phyloP scores from a whole-genome alignment of 2,888 invertebrate genomes.

The Tachystola acroxantha region DNA sequence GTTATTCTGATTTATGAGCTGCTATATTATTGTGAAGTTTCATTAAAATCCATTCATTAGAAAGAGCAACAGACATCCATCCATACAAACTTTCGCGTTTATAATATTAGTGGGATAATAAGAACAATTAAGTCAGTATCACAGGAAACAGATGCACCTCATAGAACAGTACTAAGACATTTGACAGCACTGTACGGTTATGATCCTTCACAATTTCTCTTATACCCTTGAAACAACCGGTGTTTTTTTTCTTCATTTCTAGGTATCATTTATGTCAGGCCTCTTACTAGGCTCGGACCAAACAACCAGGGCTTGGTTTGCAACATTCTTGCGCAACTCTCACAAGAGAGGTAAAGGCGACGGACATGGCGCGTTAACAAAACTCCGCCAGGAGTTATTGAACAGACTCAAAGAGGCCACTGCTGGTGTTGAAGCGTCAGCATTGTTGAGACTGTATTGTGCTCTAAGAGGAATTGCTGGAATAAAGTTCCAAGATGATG shows the following conservation, averaged over 20 bases:
- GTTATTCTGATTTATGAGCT: too few relatives aligned
- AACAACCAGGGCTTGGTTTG: slow-evolving; percentile 94
- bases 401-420: slow-evolving; percentile 83
- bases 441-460: slow-evolving; percentile 92
- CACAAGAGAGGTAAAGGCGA: slow-evolving; percentile 89
- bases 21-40: too few relatives aligned
- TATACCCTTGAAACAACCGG: too few relatives aligned
- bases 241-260: slow-evolving; percentile 17
- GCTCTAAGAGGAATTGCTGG: slow-evolving; percentile 95
- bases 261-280: slow-evolving; percentile 92
- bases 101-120: too few relatives aligned
- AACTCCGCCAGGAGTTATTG: slow-evolving; percentile 88
- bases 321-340: slow-evolving; percentile 91
- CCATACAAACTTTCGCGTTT: too few relatives aligned
- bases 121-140: too few relatives aligned
- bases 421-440: slow-evolving; percentile 91
- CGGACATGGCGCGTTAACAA: slow-evolving; percentile 79
- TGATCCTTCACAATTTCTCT: too few relatives aligned
- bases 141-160: too few relatives aligned
- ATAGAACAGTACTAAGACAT: too few relatives aligned
- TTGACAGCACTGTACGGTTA: neutral
- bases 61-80: too few relatives aligned
- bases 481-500: slow-evolving; percentile 95
- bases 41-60: too few relatives aligned
- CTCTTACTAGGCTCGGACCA: slow-evolving; percentile 93